phyloP scores from a whole-genome alignment of 2,113 vertebrate species.

The Crotalus viridis region DNA sequence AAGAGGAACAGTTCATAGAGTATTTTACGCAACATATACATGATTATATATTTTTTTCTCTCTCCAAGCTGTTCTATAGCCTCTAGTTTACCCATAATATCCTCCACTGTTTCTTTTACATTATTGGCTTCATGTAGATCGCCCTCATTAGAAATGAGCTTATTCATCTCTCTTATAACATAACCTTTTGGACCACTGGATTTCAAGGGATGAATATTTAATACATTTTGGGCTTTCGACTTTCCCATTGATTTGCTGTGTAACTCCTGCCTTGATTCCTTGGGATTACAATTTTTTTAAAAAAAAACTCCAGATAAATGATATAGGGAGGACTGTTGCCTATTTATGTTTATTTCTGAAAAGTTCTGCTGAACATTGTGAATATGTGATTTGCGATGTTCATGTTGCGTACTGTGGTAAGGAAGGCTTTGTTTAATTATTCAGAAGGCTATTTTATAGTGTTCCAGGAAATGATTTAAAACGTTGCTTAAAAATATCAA shows the following conservation, averaged over 20 bases:
- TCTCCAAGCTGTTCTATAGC: neutral
- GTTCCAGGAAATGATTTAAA: constrained; percentile 58
- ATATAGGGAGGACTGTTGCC: neutral
- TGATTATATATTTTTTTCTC: neutral
- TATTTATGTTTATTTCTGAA: neutral
- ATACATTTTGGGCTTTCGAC: neutral
- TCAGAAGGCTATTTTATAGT: constrained; percentile 62
- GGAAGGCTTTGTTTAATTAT: constrained; percentile 66
- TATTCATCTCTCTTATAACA: neutral
- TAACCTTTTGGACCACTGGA: neutral
- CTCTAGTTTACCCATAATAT: neutral
- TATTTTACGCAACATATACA: neutral
- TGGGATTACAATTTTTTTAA: neutral
- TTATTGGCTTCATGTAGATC: neutral
- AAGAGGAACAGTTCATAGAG: neutral
- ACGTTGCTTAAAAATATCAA: constrained; percentile 38
- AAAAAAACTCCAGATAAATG: neutral
- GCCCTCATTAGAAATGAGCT: neutral
- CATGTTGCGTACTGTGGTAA: constrained; percentile 61
- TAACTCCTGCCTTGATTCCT: neutral
- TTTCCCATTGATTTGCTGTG: neutral
- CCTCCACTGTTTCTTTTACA: neutral
- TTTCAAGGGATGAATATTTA: constrained; percentile 6
- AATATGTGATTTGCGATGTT: constrained; percentile 45
- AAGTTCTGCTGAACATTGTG: constrained; percentile 40